Conservation (phyloP, 2,888 invertebrate genomes). For the Drosophila cognata region DNA sequence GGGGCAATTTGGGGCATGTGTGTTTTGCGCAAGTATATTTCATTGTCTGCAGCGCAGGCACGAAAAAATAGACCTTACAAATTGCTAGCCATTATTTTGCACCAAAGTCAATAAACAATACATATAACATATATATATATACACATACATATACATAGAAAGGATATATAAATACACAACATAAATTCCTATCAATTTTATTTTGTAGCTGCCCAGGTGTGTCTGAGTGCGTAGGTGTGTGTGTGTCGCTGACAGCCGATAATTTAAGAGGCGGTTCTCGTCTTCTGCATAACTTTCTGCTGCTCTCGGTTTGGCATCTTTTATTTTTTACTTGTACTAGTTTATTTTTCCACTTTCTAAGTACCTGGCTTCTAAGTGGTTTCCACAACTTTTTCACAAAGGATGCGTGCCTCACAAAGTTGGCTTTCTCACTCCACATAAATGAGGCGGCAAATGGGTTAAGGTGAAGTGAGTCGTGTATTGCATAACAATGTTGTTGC, state of each 20-base stretch:
- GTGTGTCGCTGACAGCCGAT: slow-evolving; percentile 66
- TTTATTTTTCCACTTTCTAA: slow-evolving; percentile 25
- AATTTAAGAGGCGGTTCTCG: slow-evolving; percentile 62
- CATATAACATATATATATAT: slow-evolving; percentile 13
- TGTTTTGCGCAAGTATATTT: slow-evolving; percentile 69
- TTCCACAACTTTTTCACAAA: slow-evolving; percentile 60
- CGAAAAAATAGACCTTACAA: slow-evolving; percentile 73
- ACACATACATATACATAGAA: slow-evolving; percentile 11
- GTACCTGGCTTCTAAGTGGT: slow-evolving; percentile 53
- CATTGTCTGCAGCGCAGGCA: slow-evolving; percentile 66
- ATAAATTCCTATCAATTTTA: slow-evolving; percentile 55
- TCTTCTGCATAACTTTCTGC: slow-evolving; percentile 50
- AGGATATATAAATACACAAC: slow-evolving; percentile 12
- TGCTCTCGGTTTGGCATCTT: slow-evolving; percentile 7
- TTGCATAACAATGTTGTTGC: slow-evolving; percentile 56
- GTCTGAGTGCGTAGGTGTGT: slow-evolving; percentile 22
- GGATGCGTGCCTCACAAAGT: slow-evolving; percentile 30
- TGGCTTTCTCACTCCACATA: slow-evolving; percentile 22
- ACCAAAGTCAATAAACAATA: slow-evolving; percentile 68
- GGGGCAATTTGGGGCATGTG: slow-evolving; percentile 63
- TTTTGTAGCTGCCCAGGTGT: slow-evolving; percentile 53
- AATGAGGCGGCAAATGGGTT: slow-evolving; percentile 64
- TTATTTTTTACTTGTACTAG: slow-evolving; percentile 15
- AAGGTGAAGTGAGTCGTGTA: slow-evolving; percentile 57
- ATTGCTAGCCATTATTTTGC: slow-evolving; percentile 76